These are phyloP conservation scores for Pteromalus puparum DNA, from an alignment of 1,140 invertebrate genomes.

Conservation along the genomic window DNA sequence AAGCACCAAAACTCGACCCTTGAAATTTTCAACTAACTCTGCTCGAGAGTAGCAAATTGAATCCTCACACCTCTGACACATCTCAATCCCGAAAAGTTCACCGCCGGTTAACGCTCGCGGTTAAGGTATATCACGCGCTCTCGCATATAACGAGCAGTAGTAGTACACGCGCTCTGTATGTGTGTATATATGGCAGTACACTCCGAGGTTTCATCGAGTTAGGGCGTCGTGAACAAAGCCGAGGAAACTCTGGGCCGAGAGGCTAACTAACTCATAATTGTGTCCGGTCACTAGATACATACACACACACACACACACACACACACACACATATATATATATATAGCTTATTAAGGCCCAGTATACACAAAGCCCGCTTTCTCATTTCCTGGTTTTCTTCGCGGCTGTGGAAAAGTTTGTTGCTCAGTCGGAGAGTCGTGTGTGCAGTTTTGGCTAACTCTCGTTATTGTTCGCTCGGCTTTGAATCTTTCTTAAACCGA, in stretches of 20 bases:
- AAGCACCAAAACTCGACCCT: too few relatives aligned
- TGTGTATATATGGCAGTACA: background rate
- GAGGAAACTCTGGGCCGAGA: background rate
- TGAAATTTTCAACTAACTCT: too few relatives aligned
- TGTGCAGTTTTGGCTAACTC: too few relatives aligned
- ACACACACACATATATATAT: too few relatives aligned
- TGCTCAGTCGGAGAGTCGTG: too few relatives aligned
- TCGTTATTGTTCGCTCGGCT: background rate
- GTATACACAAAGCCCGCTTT: background rate
- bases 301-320: too few relatives aligned
- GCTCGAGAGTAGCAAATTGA: background rate
- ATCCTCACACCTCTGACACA: background rate
- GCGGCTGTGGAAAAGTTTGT: too few relatives aligned
- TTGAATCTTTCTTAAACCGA: too few relatives aligned
- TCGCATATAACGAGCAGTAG: background rate
- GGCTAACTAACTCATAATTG: conserved; percentile 39
- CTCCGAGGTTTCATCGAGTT: background rate
- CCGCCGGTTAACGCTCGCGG: conserved; percentile 6
- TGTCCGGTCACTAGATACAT: background rate
- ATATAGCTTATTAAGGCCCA: background rate
- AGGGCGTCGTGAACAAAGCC: background rate
- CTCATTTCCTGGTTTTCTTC: background rate
- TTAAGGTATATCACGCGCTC: background rate
- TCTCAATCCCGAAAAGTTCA: background rate
- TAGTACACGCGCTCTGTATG: background rate